Base-by-base conservation (phyloP, 2,797 vertebrate species). In the Lepilemur ruficaudatus region DNA sequence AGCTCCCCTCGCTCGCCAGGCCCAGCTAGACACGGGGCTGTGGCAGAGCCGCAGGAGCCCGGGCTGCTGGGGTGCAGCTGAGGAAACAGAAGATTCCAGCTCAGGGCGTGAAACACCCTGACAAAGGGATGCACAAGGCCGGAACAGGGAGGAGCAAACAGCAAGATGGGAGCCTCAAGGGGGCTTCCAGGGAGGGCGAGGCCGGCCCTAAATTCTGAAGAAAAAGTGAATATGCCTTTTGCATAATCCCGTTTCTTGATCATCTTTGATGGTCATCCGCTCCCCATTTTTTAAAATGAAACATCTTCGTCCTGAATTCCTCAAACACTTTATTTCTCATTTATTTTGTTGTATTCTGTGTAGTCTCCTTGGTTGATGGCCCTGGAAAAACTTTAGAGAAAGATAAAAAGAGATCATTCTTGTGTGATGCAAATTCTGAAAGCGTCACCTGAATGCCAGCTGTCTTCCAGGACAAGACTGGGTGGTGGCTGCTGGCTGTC, bases 1-100 rank as follows among this genome's bases (percentile, higher is more conserved):
- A 30, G 8, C 3, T 2, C 22, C 46, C 30, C 18, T 4, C 1
- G 1, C 23, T 20, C 22, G 1, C 28, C 22, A 10, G 48, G 30
- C 14, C 11, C 6, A 2, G n/a, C 63, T 6, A 12, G 61, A 5
- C 1, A 28, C 14, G 8, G 38, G 41, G 17, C 4, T 2, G 30
- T 6, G 1, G 67, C 1, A 4, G 3, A n/a, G 20, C 43, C 59
- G 2, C 4, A 6, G n/a, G 70, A 57, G 52, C 75, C 46, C 4
- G 18, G 57, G 82, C 46, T 32, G 1, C 0, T 1, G n/a, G 28
- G 46, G 10, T 5, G 4, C 4, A 12, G 22, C 14, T 0, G 1
- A n/a, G 50, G 17, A 13, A 35, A 30, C 7, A 0, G 22, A 67
- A 79, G 46, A n/a, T n/a, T 57, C 52, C 20, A 22, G 30, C 17